Conservation (phyloP, 2,113 vertebrate species). For the Mesembrinibis cayennensis region DNA sequence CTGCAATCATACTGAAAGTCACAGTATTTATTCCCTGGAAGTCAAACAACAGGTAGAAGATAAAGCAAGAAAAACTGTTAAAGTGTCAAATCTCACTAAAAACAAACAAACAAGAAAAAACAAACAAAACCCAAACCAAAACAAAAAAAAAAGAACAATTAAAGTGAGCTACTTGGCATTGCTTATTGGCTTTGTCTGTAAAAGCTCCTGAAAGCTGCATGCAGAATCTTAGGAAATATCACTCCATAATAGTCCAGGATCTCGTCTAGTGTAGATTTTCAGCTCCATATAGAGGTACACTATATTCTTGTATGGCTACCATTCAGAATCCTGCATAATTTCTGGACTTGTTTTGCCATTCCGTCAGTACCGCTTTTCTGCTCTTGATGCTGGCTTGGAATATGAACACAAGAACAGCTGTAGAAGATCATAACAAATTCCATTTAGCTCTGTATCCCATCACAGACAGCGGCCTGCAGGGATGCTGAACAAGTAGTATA, state of each 20-base stretch:
- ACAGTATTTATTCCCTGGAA: not conserved
- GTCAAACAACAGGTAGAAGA: not conserved
- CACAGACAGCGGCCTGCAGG: not conserved
- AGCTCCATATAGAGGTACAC: not conserved
- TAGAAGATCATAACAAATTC: not conserved
- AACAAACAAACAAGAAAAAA: not conserved
- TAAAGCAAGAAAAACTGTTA: not conserved
- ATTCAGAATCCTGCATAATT: not conserved
- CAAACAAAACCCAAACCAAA: not conserved
- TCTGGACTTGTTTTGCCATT: not conserved
- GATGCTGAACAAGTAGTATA: not conserved
- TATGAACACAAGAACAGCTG: not conserved
- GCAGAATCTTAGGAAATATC: not conserved
- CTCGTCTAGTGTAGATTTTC: not conserved
- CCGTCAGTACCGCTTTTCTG: not conserved
- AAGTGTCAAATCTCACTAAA: not conserved
- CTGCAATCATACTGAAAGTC: not conserved
- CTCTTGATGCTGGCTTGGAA: not conserved
- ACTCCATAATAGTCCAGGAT: not conserved
- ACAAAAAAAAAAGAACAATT: not conserved
- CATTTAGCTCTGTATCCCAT: not conserved
- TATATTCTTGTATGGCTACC: not conserved
- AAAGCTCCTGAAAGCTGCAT: not conserved
- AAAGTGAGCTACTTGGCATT: not conserved
- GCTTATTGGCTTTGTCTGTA: not conserved